Percentiles rank a stretch among this genome's conserved stretches.
Conservation (phyloP, 2,888 invertebrate species). For the Xestia c-nigrum region DNA sequence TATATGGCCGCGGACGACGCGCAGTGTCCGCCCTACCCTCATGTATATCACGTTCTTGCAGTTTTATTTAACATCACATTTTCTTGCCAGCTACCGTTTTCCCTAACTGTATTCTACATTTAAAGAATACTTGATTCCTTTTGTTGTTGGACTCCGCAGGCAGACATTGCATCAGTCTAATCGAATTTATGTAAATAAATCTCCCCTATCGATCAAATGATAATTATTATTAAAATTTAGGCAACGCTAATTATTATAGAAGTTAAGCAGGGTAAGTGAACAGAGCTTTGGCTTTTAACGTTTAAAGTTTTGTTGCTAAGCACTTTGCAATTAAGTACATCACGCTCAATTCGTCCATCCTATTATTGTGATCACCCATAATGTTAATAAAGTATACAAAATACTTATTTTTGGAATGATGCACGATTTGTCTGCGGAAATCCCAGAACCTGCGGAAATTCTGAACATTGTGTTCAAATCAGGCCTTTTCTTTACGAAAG, state of each 20-base stretch:
- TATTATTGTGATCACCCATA: constrained; percentile 53
- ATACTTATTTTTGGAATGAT: constrained; percentile 45
- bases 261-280: constrained; percentile 55
- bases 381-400: constrained; percentile 36
- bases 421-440: constrained; percentile 47
- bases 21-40: constrained; percentile 40
- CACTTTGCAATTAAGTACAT: constrained; percentile 39
- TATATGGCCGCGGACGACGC: constrained; percentile 47
- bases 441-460: constrained; percentile 9
- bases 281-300: constrained; percentile 46
- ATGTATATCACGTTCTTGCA: constrained; percentile 30
- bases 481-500: neutral
- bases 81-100: constrained; percentile 37
- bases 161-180: constrained; percentile 25
- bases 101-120: constrained; percentile 13
- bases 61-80: constrained; percentile 29
- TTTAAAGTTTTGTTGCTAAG: constrained; percentile 50
- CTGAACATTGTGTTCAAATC: neutral
- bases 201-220: constrained; percentile 57
- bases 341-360: constrained; percentile 60
- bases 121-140: neutral
- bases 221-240: constrained; percentile 42
- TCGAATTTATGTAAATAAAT: constrained; percentile 47
- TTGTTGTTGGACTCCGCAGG: constrained; percentile 45
- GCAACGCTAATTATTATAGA: constrained; percentile 46